phyloP scores from a whole-genome alignment of 2,888 invertebrate genomes.

The Electrophaes corylata region DNA sequence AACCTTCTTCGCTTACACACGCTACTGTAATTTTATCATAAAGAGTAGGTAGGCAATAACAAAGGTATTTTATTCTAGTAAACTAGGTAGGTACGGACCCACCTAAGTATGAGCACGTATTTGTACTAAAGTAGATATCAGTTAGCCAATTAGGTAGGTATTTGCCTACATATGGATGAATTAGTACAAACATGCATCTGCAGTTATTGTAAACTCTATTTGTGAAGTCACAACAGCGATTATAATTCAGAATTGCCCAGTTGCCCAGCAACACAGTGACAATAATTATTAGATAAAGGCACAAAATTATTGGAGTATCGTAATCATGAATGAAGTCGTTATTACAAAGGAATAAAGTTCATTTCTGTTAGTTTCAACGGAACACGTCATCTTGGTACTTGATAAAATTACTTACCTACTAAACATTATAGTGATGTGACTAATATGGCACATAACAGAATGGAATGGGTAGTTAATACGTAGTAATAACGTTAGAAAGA shows the following conservation, averaged over 20 bases:
- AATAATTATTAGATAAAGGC: not conserved
- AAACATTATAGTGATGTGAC: conserved; percentile 20
- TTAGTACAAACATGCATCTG: conserved; percentile 12
- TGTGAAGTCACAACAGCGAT: not conserved
- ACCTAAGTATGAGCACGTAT: not conserved
- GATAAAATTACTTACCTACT: conserved; percentile 9
- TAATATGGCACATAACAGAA: too few relatives aligned
- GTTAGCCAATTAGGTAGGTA: conserved; percentile 18
- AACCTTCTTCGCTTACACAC: too few relatives aligned
- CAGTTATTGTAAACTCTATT: not conserved
- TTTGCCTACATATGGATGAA: conserved; percentile 18
- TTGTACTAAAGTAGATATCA: conserved; percentile 6
- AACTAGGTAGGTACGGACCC: too few relatives aligned
- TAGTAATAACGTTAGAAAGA: not conserved
- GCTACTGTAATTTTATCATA: too few relatives aligned
- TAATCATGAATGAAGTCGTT: conserved; percentile 4
- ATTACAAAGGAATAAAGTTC: conserved; percentile 3
- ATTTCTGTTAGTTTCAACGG: not conserved
- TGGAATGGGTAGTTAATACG: too few relatives aligned
- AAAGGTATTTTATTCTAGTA: too few relatives aligned
- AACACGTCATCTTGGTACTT: not conserved
- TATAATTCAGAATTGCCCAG: too few relatives aligned
- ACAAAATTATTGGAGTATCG: not conserved
- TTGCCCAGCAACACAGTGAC: not conserved
- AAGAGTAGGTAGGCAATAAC: too few relatives aligned